A percentile compares a stretch with the other conserved stretches of the same genome.
Evolutionary conservation across 2,888 invertebrate genomes (phyloP).

Genomic region (Polylopha cassiicola): DNA sequence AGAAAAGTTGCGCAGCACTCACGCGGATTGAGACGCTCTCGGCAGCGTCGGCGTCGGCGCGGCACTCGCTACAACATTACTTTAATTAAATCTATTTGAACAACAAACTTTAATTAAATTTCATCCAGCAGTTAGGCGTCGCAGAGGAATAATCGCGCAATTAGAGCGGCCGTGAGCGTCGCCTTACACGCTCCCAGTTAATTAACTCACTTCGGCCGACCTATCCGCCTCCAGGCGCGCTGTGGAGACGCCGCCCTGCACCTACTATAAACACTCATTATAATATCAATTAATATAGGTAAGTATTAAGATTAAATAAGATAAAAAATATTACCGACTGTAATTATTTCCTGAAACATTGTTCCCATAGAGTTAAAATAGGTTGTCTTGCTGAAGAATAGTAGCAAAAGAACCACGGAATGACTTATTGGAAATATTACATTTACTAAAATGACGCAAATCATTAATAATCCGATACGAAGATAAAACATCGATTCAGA

Average conservation of each 20-base stretch:
- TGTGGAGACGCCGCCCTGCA: slow-evolving; percentile 37
- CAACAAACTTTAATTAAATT: slow-evolving; percentile 80
- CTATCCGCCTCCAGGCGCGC: slow-evolving; percentile 46
- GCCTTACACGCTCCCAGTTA: slow-evolving; percentile 76
- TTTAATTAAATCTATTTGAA: slow-evolving; percentile 80
- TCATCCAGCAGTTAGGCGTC: slow-evolving; percentile 78
- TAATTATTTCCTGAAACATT: too few relatives aligned
- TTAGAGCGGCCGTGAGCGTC: slow-evolving; percentile 77
- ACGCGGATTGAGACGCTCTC: slow-evolving; percentile 71
- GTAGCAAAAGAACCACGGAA: too few relatives aligned
- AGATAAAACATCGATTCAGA: too few relatives aligned
- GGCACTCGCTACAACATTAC: slow-evolving; percentile 74
- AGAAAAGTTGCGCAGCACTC: slow-evolving; percentile 78
- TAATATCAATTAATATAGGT: too few relatives aligned
- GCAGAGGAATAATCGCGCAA: slow-evolving; percentile 77
- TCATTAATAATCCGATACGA: too few relatives aligned
- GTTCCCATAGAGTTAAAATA: too few relatives aligned
- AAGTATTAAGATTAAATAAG: too few relatives aligned
- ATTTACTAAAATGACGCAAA: too few relatives aligned
- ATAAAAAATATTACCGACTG: too few relatives aligned
- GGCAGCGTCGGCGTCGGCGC: slow-evolving; percentile 47
- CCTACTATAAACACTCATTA: too few relatives aligned
- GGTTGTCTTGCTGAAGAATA: too few relatives aligned
- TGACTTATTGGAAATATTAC: too few relatives aligned
- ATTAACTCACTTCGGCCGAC: slow-evolving; percentile 74